Conservation (phyloP, 2,113 vertebrate genomes). For the Odontesthes bonariensis region DNA sequence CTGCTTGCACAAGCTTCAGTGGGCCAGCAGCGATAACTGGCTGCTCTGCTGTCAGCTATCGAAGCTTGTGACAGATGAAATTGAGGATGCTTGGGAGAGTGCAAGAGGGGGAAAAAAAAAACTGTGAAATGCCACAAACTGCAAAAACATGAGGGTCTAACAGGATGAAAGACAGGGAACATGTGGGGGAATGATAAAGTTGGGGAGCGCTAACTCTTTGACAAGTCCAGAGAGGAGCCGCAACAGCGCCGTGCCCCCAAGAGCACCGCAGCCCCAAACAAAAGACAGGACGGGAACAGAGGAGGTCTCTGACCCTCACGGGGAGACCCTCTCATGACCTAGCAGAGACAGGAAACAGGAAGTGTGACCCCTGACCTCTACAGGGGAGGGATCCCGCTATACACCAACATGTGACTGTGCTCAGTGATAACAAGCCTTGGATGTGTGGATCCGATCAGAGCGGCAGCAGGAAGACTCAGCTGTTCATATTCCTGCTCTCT, state of each 20-base stretch:
- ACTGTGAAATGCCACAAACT: background rate
- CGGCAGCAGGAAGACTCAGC: slow-evolving; percentile 46
- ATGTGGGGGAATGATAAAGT: slow-evolving; percentile 42
- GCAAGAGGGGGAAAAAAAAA: background rate
- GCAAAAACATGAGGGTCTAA: background rate
- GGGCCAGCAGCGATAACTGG: background rate
- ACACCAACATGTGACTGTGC: slow-evolving; percentile 58
- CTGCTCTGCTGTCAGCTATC: background rate
- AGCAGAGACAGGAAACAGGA: slow-evolving; percentile 85
- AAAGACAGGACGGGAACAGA: slow-evolving; percentile 74
- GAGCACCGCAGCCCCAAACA: slow-evolving; percentile 56
- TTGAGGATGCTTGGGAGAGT: background rate
- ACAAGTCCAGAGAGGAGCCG: slow-evolving; percentile 61
- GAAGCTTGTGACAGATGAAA: background rate
- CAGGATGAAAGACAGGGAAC: slow-evolving; percentile 22
- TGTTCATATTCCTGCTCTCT: slow-evolving; percentile 8
- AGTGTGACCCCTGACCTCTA: slow-evolving; percentile 79
- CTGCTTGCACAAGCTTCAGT: slow-evolving; percentile 3
- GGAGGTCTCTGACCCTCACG: slow-evolving; percentile 75
- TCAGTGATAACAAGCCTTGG: slow-evolving; percentile 65
- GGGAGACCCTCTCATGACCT: slow-evolving; percentile 82
- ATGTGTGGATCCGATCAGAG: slow-evolving; percentile 38
- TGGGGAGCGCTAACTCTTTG: slow-evolving; percentile 55
- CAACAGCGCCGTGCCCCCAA: slow-evolving; percentile 27
- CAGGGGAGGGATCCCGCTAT: slow-evolving; percentile 60